These are phyloP conservation scores for Loriculus beryllinus DNA, from an alignment of 2,797 vertebrate genomes.

Conservation along the genomic window DNA sequence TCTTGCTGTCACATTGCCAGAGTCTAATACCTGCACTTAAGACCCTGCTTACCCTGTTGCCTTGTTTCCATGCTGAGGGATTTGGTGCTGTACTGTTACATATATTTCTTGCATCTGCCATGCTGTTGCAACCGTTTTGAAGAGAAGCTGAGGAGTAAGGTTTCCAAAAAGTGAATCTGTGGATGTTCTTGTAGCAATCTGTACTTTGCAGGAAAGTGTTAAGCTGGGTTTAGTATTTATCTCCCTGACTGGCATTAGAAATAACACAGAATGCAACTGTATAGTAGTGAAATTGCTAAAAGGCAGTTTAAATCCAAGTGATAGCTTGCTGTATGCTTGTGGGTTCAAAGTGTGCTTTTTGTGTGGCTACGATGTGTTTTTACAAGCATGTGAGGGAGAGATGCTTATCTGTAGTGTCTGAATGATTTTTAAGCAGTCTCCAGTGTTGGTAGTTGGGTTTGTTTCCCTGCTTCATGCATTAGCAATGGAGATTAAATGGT, in stretches of 20 bases:
- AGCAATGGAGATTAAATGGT: not conserved
- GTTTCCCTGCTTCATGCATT: not conserved
- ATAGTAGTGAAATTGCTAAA: not conserved
- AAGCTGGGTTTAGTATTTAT: not conserved
- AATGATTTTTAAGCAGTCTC: not conserved
- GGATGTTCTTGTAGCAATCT: not conserved
- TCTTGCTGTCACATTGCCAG: not conserved
- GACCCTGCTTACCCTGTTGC: not conserved
- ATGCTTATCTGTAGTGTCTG: not conserved
- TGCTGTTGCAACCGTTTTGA: not conserved
- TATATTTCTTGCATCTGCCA: not conserved
- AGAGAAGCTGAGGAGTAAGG: no score
- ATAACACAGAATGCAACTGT: not conserved
- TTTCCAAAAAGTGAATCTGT: not conserved
- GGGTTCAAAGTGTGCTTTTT: not conserved
- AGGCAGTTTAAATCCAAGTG: not conserved
- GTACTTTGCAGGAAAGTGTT: not conserved
- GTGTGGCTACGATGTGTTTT: not conserved
- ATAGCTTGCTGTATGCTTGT: not conserved
- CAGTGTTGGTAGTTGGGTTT: not conserved
- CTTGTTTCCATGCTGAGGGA: not conserved
- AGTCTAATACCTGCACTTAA: not conserved
- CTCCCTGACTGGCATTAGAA: not conserved
- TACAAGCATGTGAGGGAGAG: not conserved
- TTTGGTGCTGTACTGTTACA: not conserved